These are phyloP conservation scores for Aleiodes sp. DNA, from an alignment of 1,140 invertebrate genomes.

Conservation along the genomic window DNA sequence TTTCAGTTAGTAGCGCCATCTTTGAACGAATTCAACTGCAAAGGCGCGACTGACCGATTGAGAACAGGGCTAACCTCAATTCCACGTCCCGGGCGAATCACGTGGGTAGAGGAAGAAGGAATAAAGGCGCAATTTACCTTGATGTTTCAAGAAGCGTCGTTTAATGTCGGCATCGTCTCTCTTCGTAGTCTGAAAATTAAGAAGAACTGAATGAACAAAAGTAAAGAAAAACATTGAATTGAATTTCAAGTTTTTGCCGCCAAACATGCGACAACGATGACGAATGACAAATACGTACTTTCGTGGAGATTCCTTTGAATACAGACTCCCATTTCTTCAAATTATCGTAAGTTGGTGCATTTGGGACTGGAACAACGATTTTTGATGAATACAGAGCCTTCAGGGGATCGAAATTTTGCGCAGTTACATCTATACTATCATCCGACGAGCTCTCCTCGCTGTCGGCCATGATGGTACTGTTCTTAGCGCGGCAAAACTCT, in stretches of 20 bases:
- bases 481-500: background rate
- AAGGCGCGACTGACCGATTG: background rate
- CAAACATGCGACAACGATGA: background rate
- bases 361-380: constrained; percentile 63
- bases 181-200: background rate
- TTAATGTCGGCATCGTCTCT: constrained; percentile 35
- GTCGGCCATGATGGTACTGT: constrained; percentile 51
- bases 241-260: background rate
- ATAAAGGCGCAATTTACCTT: constrained; percentile 57
- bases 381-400: constrained; percentile 72
- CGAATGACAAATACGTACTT: constrained; percentile 27
- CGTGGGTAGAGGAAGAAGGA: background rate
- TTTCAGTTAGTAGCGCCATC: background rate
- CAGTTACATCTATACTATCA: constrained; percentile 72
- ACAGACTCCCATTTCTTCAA: constrained; percentile 69
- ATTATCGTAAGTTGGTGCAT: constrained; percentile 72
- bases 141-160: constrained; percentile 58
- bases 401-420: constrained; percentile 74
- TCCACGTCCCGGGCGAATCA: background rate
- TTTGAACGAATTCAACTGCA: background rate
- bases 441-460: constrained; percentile 59
- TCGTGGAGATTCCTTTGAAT: constrained; percentile 39
- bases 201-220: too few relatives aligned
- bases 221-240: background rate
- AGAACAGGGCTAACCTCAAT: constrained; percentile 1